Base-by-base conservation (phyloP, 1,140 invertebrate species). In the Calliphora vicina region DNA sequence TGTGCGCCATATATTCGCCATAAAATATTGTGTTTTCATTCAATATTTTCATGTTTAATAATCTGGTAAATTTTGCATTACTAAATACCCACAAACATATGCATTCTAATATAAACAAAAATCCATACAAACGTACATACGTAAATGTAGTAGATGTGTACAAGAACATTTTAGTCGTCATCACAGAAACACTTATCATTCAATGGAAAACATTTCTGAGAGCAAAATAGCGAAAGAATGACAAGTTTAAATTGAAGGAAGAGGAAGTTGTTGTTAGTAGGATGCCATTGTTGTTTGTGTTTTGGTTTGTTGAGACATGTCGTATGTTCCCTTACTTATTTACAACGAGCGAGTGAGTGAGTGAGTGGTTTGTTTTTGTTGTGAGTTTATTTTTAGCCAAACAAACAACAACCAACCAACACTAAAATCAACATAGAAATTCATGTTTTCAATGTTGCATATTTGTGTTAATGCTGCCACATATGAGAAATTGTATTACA, bases 371-470 rank as follows among this genome's bases (percentile, higher is more conserved):
- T 35, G 35, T 8, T 35, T 8, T 6, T 35, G 35, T 35, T 35
- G 35, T 35, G 35, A 57, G 12, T 57, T 57, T 57, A 57, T 57
- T 57, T 57, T 57, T 57, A 57, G 50, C 50, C 15, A 13, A 57
- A 57, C 50, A 57, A 57, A 57, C 50, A 57, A 57, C n/a, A n/a
- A n/a, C n/a, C n/a, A n/a, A n/a, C n/a, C 50, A 67, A 23, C 12
- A 67, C n/a, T 20, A 67, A 67, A 23, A 67, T n/a, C 50, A 57
- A 57, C 50, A 15, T n/a, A 57, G 3, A 57, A 6, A 57, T 57
- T 23, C 61, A n/a, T 67, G 61, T 67, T 67, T 67, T 23, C n/a
- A 67, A 67, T 67, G 61, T 67, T 67, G 61, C 61, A 67, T 67
- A 20, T 67, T 67, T 13, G 17, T 67, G 61, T 67, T 57, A 15